These are phyloP conservation scores for Trichomalopsis sarcophagae DNA, from an alignment of 1,140 invertebrate species.

Conservation along the genomic window DNA sequence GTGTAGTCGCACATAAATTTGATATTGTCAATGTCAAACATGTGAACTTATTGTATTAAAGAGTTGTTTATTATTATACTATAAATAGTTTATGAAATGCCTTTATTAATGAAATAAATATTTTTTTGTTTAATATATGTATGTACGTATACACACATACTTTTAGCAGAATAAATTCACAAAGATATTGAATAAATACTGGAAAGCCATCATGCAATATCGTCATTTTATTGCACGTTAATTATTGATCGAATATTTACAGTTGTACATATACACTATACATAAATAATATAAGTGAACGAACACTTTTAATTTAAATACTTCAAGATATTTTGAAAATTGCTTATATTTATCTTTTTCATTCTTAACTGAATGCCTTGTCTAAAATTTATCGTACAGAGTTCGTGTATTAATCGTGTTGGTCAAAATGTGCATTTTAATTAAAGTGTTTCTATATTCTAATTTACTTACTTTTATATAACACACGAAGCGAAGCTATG, in stretches of 20 bases:
- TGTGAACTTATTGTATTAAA: not conserved
- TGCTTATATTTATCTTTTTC: not conserved
- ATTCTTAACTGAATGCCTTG: not conserved
- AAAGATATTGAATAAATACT: not conserved
- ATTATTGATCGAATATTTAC: not conserved
- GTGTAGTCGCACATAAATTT: too few species aligned
- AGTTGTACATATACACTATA: not conserved
- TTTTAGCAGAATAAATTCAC: not conserved
- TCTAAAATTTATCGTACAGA: not conserved
- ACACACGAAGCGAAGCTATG: conserved; percentile 34
- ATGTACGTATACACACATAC: not conserved
- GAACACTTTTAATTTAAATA: not conserved
- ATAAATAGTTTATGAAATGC: not conserved
- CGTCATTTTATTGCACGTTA: not conserved
- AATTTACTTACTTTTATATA: conserved; percentile 40
- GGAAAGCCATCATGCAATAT: not conserved
- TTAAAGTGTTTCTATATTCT: not conserved
- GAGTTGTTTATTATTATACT: not conserved
- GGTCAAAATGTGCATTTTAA: not conserved
- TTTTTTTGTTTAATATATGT: not conserved
- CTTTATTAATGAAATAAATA: too few species aligned
- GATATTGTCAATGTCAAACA: not conserved
- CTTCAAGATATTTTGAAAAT: not conserved
- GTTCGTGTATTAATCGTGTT: not conserved
- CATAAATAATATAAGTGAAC: not conserved